These are phyloP conservation scores for Acanthaster planci DNA, from an alignment of 35 echinoderm and acorn worm genomes.

Conservation along the genomic window DNA sequence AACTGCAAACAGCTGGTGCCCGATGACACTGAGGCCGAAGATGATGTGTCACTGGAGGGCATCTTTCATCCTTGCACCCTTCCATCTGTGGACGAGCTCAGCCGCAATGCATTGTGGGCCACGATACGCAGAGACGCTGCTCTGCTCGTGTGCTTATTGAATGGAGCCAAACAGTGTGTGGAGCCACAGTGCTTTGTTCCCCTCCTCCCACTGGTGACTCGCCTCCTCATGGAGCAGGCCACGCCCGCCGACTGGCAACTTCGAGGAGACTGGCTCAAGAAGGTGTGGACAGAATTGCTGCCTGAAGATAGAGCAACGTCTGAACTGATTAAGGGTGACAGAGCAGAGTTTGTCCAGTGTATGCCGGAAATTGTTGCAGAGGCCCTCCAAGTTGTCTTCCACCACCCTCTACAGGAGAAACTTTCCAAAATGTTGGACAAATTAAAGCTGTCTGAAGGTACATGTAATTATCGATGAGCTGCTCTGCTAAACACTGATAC, in stretches of 20 bases:
- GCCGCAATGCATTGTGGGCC: slow-evolving; percentile 33
- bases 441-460: background rate
- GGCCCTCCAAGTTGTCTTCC: slow-evolving; percentile 36
- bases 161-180: background rate
- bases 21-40: background rate
- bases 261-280: slow-evolving; percentile 49
- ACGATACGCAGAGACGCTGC: slow-evolving; percentile 40
- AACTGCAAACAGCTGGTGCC: background rate
- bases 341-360: slow-evolving; percentile 17
- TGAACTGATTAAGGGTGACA: background rate
- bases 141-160: background rate
- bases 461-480: background rate
- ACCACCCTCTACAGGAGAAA: slow-evolving; percentile 35
- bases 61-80: slow-evolving; percentile 7
- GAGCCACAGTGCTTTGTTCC: background rate
- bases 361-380: slow-evolving; percentile 40
- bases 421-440: background rate
- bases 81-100: slow-evolving; percentile 33
- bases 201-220: slow-evolving; percentile 46
- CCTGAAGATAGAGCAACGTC: background rate
- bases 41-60: background rate
- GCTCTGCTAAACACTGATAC: too few relatives aligned
- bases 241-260: slow-evolving; percentile 60
- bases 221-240: slow-evolving; percentile 53
- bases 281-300: slow-evolving; percentile 28